Base-by-base conservation (phyloP, 2,113 vertebrate genomes). In the Crotalus helleri region DNA sequence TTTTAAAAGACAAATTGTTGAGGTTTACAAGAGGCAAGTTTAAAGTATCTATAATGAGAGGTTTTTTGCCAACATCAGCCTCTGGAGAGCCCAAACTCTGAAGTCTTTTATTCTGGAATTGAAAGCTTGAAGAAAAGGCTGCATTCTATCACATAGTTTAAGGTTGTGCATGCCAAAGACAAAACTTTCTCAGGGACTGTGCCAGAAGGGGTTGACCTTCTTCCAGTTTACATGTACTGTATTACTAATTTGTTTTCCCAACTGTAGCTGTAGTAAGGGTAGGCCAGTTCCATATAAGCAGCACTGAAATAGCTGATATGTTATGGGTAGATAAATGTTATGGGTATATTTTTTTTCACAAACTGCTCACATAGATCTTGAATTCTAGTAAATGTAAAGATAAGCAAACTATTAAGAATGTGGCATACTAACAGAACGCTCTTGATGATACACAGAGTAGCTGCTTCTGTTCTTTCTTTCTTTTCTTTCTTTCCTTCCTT, bases 191-290 rank as follows among this genome's bases (percentile, higher is more conserved):
- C 1, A 0, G 95, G 95, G 91, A 19, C 39, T n/a, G 39, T 90
- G 95, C 95, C 93, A 95, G 94, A 93, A 92, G 88, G 86, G 74
- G 12, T 93, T 91, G 94, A 94, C 54, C 74, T 85, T 39, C 95
- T 95, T 95, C 93, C 94, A 96, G 21, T 1, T 12, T 94, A 94
- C 93, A 94, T 96, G 94, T 96, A 95, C 93, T 95, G 85, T 89
- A 81, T 94, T 96, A 93, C 85, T 91, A 91, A 93, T 61, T 94
- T 0, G 2, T 95, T 90, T 93, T 55, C 93, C 85, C 91, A 0
- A 26, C 93, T 94, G 92, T 55, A 93, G 64, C 91, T 94, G 81
- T 90, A 93, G 57, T 54, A 91, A 92, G 0, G 1, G 64, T 95
- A 1, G 55, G 91, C 89, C 94, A 94, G 94, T 94, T 95, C 94